Evolutionary conservation across 2,113 vertebrate species (phyloP), one percentile per base, ranked within the genome.

Genomic region (Myotis davidii): DNA sequence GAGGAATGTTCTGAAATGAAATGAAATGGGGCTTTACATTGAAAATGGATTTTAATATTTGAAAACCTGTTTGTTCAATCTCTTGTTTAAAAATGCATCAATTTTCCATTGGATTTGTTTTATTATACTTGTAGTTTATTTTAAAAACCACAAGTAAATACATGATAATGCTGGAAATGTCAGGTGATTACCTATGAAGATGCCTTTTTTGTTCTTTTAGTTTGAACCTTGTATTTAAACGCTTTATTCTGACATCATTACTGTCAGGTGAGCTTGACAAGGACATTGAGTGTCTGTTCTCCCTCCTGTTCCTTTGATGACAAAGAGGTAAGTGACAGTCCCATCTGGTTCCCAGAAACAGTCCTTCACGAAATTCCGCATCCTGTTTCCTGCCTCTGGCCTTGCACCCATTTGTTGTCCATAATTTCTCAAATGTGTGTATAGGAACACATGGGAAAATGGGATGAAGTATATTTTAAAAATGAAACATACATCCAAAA

Each of bases 141-240:
- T 56, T 54, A 34, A 74, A 95, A 85, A 72, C 67, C 61, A 96
- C 89, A 96, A 48, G 59, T 37, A 96, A 89, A 87, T 74, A 92
- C 48, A 50, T 85, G n/a, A 88, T 90, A 96, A 54, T 32, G 16
- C 37, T 97, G 93, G 39, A 54, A 81, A 17, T 45, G 73, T 83
- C 37, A n/a, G 69, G 89, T 95, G 78, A 93, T 76, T 95, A 50
- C 82, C 96, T 91, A 39, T 42, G 64, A 76, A 76, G 85, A 96
- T 95, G 69, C 74, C 88, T 96, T 93, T 92, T 95, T 79, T 88
- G 42, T 48, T 12, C 59, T 85, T 95, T 95, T 90, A 92, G 82
- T 37, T 34, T 97, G 95, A 97, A 97, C 92, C 93, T 98, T 97
- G 50, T n/a, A 79, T 84, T 86, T 85, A 78, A 95, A 86, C 93